Evolutionary conservation across 2,797 vertebrate genomes (phyloP), one percentile per base, ranked within the genome.

Genomic region (Scolopax rusticola): DNA sequence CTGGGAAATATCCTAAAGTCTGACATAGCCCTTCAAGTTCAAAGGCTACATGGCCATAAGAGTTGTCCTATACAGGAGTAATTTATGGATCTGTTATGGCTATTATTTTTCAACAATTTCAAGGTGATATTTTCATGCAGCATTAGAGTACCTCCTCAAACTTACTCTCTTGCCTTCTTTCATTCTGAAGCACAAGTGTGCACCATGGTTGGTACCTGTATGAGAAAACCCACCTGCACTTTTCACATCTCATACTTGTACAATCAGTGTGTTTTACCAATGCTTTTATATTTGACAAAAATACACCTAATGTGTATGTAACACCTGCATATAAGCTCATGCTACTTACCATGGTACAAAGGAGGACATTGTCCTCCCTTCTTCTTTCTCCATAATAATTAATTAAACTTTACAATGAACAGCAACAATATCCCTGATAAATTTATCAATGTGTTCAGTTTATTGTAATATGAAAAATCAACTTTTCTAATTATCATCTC

Each of bases 191-290:
- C 33, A 36, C 8, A 25, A 47, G 12, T 18, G 9, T 4, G 0
- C 17, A 12, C 6, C 2, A 0, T 15, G 23, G 23, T 63, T 17
- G 20, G 27, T 30, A 32, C 11, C 5, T 12, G 16, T 19, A 0
- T 0, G 38, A 60, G 68, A 32, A 90, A 64, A 64, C 14, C 11
- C 48, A n/a, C 71, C 33, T 68, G 30, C 23, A 2, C 10, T 57
- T 63, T 85, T 41, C 41, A 41, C 36, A 67, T 15, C 18, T 51
- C 67, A 18, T 9, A 48, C 45, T 32, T 45, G 25, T 48, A 33
- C 23, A 63, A 30, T 67, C 61, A 38, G 32, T 19, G 32, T 28
- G 51, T 47, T 85, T 92, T 76, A 87, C n/a, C 38, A 41, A 33
- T 13, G 15, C 6, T 53, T 93, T 84, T 60, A 33, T 18, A 30